Percentiles rank a stretch among this genome's conserved stretches.
Conservation (phyloP, 2,113 vertebrate species). For the Trochalopteron elliotii region DNA sequence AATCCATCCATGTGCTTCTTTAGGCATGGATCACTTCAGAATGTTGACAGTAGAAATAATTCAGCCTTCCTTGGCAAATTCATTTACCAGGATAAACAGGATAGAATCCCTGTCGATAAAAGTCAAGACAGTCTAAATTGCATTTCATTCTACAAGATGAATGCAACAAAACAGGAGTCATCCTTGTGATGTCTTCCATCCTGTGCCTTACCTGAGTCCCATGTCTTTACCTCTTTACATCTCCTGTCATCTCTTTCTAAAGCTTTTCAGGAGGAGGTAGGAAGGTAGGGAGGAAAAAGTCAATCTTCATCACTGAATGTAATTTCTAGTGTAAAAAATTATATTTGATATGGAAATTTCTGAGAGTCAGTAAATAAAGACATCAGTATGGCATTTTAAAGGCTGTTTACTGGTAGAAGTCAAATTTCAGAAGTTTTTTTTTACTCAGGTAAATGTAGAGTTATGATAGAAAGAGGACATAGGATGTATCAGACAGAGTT, state of each 20-base stretch:
- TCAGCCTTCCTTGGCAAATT: background rate
- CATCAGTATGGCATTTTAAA: background rate
- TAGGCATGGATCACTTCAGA: background rate
- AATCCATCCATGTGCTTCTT: background rate
- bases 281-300: background rate
- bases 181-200: background rate
- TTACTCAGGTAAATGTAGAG: background rate
- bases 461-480: background rate
- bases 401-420: background rate
- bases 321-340: background rate
- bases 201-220: background rate
- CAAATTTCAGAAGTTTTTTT: background rate
- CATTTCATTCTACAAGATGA: background rate
- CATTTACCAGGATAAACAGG: background rate
- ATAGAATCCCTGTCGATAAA: background rate
- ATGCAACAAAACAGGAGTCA: background rate
- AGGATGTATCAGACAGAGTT: background rate
- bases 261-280: background rate
- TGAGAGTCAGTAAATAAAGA: background rate
- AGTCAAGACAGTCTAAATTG: background rate
- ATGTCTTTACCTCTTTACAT: background rate
- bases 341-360: background rate
- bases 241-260: background rate
- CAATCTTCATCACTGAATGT: background rate
- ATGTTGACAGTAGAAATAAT: background rate